Evolutionary conservation across 2,113 vertebrate species (phyloP).

Genomic region (Hemibates koningsi): DNA sequence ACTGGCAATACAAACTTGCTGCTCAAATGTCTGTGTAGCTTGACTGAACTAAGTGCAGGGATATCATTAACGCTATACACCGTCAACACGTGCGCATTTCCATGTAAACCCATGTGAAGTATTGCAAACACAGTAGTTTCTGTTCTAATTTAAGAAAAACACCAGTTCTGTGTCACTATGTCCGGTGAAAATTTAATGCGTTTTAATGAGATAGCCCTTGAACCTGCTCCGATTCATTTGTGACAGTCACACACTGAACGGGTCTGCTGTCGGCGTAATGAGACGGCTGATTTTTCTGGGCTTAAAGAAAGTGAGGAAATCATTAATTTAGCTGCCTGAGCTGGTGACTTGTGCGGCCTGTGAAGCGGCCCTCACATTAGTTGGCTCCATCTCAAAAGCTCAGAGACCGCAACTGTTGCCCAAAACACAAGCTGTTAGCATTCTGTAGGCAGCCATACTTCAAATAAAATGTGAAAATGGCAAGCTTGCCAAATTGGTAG

Average conservation of each 20-base stretch:
- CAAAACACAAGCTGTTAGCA: conserved; percentile 2
- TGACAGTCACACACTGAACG: background rate
- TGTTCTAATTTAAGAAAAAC: background rate
- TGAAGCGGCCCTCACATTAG: background rate
- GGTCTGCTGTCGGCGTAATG: conserved; percentile 6
- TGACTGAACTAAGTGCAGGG: background rate
- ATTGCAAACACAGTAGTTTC: background rate
- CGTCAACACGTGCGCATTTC: background rate
- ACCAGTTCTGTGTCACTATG: background rate
- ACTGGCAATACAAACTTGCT: background rate
- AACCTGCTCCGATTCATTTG: conserved; percentile 32
- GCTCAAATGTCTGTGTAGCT: background rate
- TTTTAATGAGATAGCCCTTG: conserved; percentile 54
- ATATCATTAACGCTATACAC: background rate
- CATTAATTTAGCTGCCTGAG: background rate
- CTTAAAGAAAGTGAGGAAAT: conserved; percentile 4
- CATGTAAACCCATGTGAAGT: background rate
- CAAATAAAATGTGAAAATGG: background rate
- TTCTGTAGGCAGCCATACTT: background rate
- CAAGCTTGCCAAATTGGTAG: conserved; percentile 6
- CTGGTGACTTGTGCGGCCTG: background rate
- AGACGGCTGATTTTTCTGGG: background rate
- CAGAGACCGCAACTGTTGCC: background rate
- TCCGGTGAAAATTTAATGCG: conserved; percentile 18
- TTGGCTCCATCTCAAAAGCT: conserved; percentile 22